Base-by-base conservation (phyloP, 1,140 invertebrate species). In the Lepidostoma basale region DNA sequence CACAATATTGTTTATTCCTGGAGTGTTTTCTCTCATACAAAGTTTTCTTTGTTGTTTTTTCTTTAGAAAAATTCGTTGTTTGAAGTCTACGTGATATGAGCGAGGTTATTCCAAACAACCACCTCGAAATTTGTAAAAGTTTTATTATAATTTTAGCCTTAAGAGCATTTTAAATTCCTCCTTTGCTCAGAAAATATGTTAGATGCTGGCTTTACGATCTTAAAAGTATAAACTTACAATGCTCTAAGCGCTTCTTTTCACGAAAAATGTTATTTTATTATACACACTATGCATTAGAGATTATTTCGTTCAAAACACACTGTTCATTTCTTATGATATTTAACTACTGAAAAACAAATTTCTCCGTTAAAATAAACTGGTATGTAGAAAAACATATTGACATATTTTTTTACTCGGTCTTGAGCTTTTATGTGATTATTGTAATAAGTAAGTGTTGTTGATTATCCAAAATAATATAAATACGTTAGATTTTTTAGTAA, bases 21-120 rank as follows among this genome's bases (percentile, higher is more conserved):
- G n/a, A 45, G 18, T 16, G 42, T 45, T 18, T 14, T 45, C 42
- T 45, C 42, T 16, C 42, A 45, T 14, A 45, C 18, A 45, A 45
- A 45, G 42, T 45, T 45, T 45, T 45, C 18, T 20, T 45, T 45
- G 42, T 45, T 45, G 42, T 45, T 45, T 45, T 45, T 45, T 8
- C 42, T 45, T 20, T 45, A 18, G 18, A 45, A 16, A 45, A 45
- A 45, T 45, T 45, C 42, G 42, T 16, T 45, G n/a, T 45, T 45
- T 45, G 42, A 45, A 45, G 42, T 45, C 42, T 45, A 45, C 42
- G 42, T 45, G 42, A 45, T 45, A 45, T 45, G 42, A 45, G 18
- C 8, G 42, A 45, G 2, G n/a, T 45, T 45, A 18, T 20, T 45
- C 42, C 8, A 45, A 45, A 45, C 42, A 45, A 45, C 42, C 16